phyloP scores from a whole-genome alignment of 2,797 vertebrate species.

The Sebastes vulpes region DNA sequence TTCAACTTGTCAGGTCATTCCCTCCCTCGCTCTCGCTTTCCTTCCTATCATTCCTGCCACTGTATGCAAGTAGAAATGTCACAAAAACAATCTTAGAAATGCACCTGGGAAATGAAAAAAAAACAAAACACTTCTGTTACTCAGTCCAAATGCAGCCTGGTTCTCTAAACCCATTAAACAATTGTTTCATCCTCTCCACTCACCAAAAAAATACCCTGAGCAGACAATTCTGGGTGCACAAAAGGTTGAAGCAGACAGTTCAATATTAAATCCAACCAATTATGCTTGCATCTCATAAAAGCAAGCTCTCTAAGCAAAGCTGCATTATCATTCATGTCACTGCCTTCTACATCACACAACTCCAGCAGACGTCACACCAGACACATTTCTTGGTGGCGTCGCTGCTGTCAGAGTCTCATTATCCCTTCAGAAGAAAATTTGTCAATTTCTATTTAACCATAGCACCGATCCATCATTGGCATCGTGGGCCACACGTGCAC shows the following conservation, averaged over 20 bases:
- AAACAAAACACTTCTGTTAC: not conserved
- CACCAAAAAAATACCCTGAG: not conserved
- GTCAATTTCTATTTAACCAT: not conserved
- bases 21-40: not conserved
- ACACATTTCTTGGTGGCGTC: constrained; percentile 11
- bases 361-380: constrained; percentile 19
- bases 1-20: constrained; percentile 3
- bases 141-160: not conserved
- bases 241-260: constrained; percentile 20
- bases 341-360: constrained; percentile 26
- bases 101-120: not conserved
- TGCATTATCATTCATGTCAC: constrained; percentile 55
- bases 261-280: constrained; percentile 46
- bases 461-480: not conserved
- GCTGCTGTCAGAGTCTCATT: constrained; percentile 13
- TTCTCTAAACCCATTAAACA: constrained; percentile 8
- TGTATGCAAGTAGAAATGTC: constrained; percentile 17
- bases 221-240: constrained; percentile 7
- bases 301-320: constrained; percentile 20
- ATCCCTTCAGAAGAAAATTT: not conserved
- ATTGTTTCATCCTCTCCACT: constrained; percentile 13
- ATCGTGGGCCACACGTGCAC: not conserved
- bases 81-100: constrained; percentile 36
- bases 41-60: not conserved
- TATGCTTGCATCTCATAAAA: constrained; percentile 27